phyloP scores from a whole-genome alignment of 2,888 invertebrate species.

The Amiota minor region DNA sequence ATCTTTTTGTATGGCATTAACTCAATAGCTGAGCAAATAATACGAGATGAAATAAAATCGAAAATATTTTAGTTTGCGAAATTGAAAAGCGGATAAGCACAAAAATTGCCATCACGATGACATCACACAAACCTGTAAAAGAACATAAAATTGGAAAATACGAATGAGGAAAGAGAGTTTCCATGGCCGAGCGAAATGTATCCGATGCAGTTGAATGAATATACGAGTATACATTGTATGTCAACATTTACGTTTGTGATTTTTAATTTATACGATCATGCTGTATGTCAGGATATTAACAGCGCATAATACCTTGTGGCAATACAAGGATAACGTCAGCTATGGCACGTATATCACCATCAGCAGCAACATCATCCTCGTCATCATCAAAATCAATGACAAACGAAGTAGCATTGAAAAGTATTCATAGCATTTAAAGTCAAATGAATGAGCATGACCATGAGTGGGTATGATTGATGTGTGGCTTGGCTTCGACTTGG shows the following conservation, averaged over 20 bases:
- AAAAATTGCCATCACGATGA: neutral
- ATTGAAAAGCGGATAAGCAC: neutral
- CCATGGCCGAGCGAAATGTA: too few relatives aligned
- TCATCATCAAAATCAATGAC: conserved; percentile 32
- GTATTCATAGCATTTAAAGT: conserved; percentile 55
- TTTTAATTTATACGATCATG: conserved; percentile 62
- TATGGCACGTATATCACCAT: conserved; percentile 15
- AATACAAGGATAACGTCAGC: conserved; percentile 29
- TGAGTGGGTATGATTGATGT: conserved; percentile 40
- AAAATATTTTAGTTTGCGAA: conserved; percentile 20
- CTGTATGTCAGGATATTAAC: conserved; percentile 58
- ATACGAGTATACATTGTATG: conserved; percentile 8
- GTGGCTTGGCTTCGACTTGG: neutral
- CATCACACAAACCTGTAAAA: neutral
- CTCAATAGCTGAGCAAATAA: conserved; percentile 8
- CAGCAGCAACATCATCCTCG: conserved; percentile 31
- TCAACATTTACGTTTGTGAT: conserved; percentile 37
- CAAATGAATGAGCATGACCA: conserved; percentile 44
- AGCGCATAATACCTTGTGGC: conserved; percentile 36
- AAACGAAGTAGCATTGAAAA: conserved; percentile 32
- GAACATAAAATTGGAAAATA: neutral
- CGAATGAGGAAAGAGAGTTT: too few relatives aligned
- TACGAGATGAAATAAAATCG: neutral
- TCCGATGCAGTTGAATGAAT: conserved; percentile 20
- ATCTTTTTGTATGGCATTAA: neutral